Base-by-base conservation (phyloP, 2,888 invertebrate genomes). In the Epistrophella euchroma region DNA sequence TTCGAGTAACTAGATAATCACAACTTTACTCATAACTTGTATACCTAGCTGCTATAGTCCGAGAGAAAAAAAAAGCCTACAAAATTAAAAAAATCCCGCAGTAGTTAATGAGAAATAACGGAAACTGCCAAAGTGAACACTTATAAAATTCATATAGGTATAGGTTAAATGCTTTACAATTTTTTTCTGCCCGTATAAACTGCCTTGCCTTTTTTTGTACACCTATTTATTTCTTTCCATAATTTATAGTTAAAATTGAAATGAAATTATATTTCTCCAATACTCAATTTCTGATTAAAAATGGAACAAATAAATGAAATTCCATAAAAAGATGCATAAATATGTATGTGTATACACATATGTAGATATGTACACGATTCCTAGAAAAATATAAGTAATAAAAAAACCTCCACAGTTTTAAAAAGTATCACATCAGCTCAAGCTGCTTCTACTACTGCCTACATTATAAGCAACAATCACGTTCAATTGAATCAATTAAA, bases 401-500 rank as follows among this genome's bases (percentile, higher is more conserved):
- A 47, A 28, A 47, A 47, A 80, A 76, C 68, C 80, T 52, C 85
- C 68, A 43, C 68, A 60, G 13, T 45, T 50, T 25, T 52, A 52
- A 55, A 55, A 43, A 52, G 50, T 52, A 40, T 43, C 43, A n/a
- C 5, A 60, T 3, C 32, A 64, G 28, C 19, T 15, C 13, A 13
- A 19, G 7, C 19, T 62, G 40, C 22, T 28, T 2, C 11, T 32
- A 35, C 11, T 15, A 77, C 86, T 81, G 86, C 86, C 86, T 73
- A 86, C 86, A 74, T 71, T 74, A 37, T 60, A 60, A 86, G 66
- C 52, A 77, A 58, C 71, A 77, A 74, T 86, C 77, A 74, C 78
- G 66, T 78, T 86, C 74, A 81, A 86, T 85, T 85, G 85, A 85
- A 85, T 85, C 73, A 81, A 86, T 82, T 86, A 77, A 78, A 66